Base-by-base conservation (phyloP, 2,888 invertebrate species). In the Siphlonurus alternatus region DNA sequence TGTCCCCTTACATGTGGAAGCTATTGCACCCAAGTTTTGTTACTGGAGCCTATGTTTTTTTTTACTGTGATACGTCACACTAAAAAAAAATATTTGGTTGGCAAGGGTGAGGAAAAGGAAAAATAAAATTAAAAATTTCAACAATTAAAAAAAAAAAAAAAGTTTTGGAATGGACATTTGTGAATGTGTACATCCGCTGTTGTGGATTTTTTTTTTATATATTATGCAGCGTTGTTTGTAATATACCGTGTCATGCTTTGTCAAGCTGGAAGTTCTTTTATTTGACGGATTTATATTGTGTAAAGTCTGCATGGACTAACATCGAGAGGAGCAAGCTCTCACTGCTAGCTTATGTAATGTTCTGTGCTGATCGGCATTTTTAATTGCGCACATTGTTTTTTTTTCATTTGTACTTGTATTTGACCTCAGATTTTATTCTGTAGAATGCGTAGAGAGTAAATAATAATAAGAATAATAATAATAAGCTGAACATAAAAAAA, bases 361-460 rank as follows among this genome's bases (percentile, higher is more conserved):
- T 66, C 67, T 64, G 66, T 65, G 66, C 66, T 66, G 64, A 66
- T 62, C 65, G 67, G 67, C 67, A 67, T n/a, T 22, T 56, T 56
- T 67, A 64, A 66, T 66, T 67, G 64, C 62, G 66, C 65, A 66
- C 66, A 66, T 64, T 66, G 63, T 65, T 66, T 66, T 65, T 66
- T 66, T 64, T 65, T 62, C 53, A 64, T 56, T 66, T 67, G 62
- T 61, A 61, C 64, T 64, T 69, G 69, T 69, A 67, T 66, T 67
- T 63, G 66, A 68, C 65, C 64, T 66, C 65, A 67, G 64, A 66
- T 65, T 66, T 64, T 65, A 64, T 64, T 66, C 64, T 69, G 69
- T 69, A 69, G 69, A 69, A 66, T 64, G 67, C 67, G 66, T 68
- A 66, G 66, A 66, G 66, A 69, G 69, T 69, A 69, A 69, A 69